Evolutionary conservation across 2,113 vertebrate species (phyloP).

Genomic region (Penelope pileata): DNA sequence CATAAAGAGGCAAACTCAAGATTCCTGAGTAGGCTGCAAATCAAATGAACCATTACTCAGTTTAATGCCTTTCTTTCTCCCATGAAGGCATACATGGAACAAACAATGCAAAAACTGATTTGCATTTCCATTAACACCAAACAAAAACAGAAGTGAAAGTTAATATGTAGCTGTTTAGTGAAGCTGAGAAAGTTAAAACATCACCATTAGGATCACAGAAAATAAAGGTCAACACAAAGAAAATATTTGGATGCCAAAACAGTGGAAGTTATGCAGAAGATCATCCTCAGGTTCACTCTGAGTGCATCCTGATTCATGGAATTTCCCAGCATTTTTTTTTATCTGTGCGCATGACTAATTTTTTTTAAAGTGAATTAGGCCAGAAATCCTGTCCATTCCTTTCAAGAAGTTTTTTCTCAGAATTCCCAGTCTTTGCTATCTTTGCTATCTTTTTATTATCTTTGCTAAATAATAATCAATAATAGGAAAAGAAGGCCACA

Average conservation of each 20-base stretch:
- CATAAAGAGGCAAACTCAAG: background rate
- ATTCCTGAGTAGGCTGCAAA: background rate
- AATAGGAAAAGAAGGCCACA: background rate
- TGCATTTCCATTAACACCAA: slow-evolving; percentile 20
- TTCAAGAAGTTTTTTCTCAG: background rate
- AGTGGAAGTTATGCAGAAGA: background rate
- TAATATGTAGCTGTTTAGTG: background rate
- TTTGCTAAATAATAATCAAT: slow-evolving; percentile 5
- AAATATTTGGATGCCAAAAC: background rate
- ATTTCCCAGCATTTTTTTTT: background rate
- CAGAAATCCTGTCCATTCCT: background rate
- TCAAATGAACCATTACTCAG: background rate
- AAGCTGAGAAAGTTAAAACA: background rate
- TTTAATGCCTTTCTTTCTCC: background rate
- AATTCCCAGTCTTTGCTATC: background rate
- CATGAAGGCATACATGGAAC: background rate
- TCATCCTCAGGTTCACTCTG: background rate
- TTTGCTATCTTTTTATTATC: too few relatives aligned
- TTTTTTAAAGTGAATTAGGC: background rate
- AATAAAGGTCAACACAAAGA: background rate
- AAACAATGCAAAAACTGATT: background rate
- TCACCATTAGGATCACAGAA: background rate
- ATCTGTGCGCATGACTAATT: background rate
- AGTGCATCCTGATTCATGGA: background rate
- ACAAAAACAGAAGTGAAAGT: background rate